These are phyloP conservation scores for Steinernema khuongi DNA, from an alignment of 1,140 invertebrate species.

Conservation along the genomic window DNA sequence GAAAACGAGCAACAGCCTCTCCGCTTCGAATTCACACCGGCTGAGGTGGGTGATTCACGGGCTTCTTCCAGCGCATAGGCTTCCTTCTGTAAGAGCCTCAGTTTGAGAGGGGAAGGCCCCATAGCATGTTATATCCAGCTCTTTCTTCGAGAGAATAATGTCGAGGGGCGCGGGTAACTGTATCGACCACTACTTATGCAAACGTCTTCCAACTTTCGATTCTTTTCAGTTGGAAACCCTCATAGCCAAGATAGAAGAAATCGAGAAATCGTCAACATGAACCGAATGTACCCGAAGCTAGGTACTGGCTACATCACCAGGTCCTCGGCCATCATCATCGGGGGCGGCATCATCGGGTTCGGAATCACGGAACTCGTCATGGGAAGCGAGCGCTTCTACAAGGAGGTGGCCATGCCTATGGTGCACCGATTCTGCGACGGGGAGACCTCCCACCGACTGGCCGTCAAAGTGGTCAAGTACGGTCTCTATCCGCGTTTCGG, in stretches of 20 bases:
- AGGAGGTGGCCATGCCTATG: constrained; percentile 45
- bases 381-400: constrained; percentile 54
- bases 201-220: not conserved
- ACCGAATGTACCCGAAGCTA: constrained; percentile 42
- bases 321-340: constrained; percentile 36
- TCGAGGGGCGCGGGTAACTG: too few species aligned
- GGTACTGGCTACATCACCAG: constrained; percentile 43
- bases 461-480: constrained; percentile 37
- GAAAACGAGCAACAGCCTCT: constrained; percentile 21
- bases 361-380: constrained; percentile 28
- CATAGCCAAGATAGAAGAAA: not conserved
- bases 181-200: not conserved
- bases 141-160: too few species aligned
- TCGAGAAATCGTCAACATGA: not conserved
- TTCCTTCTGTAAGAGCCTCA: too few species aligned
- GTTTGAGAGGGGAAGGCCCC: too few species aligned
- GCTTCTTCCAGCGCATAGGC: too few species aligned
- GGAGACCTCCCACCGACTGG: constrained; percentile 47
- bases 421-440: constrained; percentile 43
- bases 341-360: constrained; percentile 28
- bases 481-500: constrained; percentile 33
- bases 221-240: not conserved
- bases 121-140: too few species aligned
- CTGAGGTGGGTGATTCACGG: constrained; percentile 23
- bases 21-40: constrained; percentile 34